Evolutionary conservation across 2,113 vertebrate genomes (phyloP).

Genomic region (Suricata suricatta): DNA sequence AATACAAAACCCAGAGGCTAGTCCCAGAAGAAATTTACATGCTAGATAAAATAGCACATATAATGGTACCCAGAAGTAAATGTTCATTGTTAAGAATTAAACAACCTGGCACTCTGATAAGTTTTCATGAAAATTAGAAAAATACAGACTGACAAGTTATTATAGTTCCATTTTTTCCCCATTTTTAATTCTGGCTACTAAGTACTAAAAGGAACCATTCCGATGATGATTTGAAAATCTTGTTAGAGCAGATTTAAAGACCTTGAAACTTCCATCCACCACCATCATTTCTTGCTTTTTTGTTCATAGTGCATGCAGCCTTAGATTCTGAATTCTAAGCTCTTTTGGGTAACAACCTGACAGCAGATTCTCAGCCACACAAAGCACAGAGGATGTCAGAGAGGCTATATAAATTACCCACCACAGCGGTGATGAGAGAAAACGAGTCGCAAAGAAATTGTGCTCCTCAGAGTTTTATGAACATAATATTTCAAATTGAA

Average conservation of each 20-base stretch:
- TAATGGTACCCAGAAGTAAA: neutral
- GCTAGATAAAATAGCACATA: conserved; percentile 18
- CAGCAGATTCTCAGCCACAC: conserved; percentile 8
- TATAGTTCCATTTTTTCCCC: neutral
- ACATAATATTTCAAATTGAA: conserved; percentile 67
- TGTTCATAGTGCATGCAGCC: conserved; percentile 41
- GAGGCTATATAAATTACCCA: conserved; percentile 60
- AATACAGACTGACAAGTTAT: conserved; percentile 32
- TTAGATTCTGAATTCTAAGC: conserved; percentile 58
- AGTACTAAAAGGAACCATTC: conserved; percentile 8
- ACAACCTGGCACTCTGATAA: conserved; percentile 45
- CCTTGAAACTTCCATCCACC: conserved; percentile 33
- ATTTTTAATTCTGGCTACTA: conserved; percentile 46
- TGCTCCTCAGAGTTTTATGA: conserved; percentile 28
- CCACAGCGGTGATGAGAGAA: neutral
- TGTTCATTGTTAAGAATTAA: conserved; percentile 52
- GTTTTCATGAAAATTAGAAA: conserved; percentile 38
- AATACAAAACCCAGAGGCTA: neutral
- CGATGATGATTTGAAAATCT: conserved; percentile 3
- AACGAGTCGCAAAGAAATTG: conserved; percentile 22
- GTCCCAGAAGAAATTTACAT: conserved; percentile 12
- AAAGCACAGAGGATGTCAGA: conserved; percentile 43
- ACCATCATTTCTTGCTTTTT: conserved; percentile 33
- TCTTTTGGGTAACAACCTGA: conserved; percentile 41
- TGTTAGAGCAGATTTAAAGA: conserved; percentile 45